A percentile compares a stretch with the other conserved stretches of the same genome.
Evolutionary conservation across 30 jellyfish, hydroid and myxozoan species (phyloP).

Genomic region (Hydractinia echinata): DNA sequence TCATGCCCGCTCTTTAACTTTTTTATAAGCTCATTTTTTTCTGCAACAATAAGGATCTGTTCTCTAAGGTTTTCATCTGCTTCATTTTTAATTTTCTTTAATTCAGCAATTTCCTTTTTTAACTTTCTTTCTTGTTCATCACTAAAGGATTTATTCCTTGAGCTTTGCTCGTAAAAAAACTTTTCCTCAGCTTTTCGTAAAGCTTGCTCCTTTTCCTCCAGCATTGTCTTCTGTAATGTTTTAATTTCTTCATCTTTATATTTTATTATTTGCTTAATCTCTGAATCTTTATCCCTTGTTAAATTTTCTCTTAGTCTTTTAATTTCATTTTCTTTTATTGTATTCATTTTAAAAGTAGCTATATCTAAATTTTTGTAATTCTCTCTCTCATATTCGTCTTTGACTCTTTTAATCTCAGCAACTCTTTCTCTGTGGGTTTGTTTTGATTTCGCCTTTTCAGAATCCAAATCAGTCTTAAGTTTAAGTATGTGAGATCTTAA

Average conservation of each 20-base stretch:
- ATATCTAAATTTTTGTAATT: background rate
- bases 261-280: slow-evolving; percentile 64
- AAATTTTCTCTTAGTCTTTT: slow-evolving; percentile 61
- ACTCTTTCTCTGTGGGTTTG: slow-evolving; percentile 81
- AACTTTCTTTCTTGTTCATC: slow-evolving; percentile 51
- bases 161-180: slow-evolving; percentile 23
- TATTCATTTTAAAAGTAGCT: slow-evolving; percentile 10
- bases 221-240: slow-evolving; percentile 55
- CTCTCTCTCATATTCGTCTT: slow-evolving; percentile 64
- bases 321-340: slow-evolving; percentile 46
- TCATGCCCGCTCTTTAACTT: slow-evolving; percentile 75
- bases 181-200: slow-evolving; percentile 59
- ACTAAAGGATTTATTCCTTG: slow-evolving; percentile 12
- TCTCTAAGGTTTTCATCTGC: slow-evolving; percentile 48
- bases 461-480: slow-evolving; percentile 70
- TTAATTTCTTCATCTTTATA: slow-evolving; percentile 90
- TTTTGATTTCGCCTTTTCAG: slow-evolving; percentile 61
- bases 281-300: slow-evolving; percentile 68
- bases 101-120: slow-evolving; percentile 54
- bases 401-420: slow-evolving; percentile 71
- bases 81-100: slow-evolving; percentile 50
- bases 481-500: slow-evolving; percentile 56
- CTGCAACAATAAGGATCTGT: slow-evolving; percentile 46
- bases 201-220: slow-evolving; percentile 69
- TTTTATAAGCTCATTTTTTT: slow-evolving; percentile 60